These are phyloP conservation scores for Oreochromis niloticus DNA, from an alignment of 2,113 vertebrate species.

Conservation along the genomic window DNA sequence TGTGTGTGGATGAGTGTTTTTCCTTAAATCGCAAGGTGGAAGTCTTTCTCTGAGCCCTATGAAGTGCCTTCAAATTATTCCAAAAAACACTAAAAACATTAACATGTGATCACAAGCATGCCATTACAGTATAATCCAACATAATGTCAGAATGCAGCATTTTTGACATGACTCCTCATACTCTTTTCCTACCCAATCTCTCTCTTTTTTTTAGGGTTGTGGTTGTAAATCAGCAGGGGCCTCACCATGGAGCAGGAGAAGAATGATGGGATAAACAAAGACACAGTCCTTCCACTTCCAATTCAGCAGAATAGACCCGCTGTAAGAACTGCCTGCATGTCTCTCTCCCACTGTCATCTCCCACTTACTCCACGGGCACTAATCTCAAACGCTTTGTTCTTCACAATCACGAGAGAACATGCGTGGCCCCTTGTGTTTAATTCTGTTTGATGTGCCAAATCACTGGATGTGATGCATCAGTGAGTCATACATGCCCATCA, in stretches of 20 bases:
- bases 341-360: slow-evolving; percentile 19
- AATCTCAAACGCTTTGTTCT: slow-evolving; percentile 30
- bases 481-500: slow-evolving; percentile 2
- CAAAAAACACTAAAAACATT: not conserved
- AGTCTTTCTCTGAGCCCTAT: not conserved
- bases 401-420: slow-evolving; percentile 23
- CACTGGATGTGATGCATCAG: not conserved
- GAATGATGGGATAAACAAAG: slow-evolving; percentile 29
- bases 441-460: slow-evolving; percentile 26
- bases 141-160: not conserved
- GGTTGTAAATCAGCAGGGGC: slow-evolving; percentile 2
- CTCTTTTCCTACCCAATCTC: not conserved
- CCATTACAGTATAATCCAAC: not conserved
- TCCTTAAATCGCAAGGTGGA: not conserved
- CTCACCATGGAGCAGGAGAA: slow-evolving; percentile 39
- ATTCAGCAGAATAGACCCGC: slow-evolving; percentile 35
- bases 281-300: not conserved
- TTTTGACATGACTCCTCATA: not conserved
- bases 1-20: not conserved
- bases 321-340: slow-evolving; percentile 43
- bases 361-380: slow-evolving; percentile 4
- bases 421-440: not conserved
- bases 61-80: not conserved
- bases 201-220: not conserved
- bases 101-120: not conserved